These are phyloP conservation scores for Trissolcus brochymenae DNA, from an alignment of 2,888 invertebrate genomes.

Conservation along the genomic window DNA sequence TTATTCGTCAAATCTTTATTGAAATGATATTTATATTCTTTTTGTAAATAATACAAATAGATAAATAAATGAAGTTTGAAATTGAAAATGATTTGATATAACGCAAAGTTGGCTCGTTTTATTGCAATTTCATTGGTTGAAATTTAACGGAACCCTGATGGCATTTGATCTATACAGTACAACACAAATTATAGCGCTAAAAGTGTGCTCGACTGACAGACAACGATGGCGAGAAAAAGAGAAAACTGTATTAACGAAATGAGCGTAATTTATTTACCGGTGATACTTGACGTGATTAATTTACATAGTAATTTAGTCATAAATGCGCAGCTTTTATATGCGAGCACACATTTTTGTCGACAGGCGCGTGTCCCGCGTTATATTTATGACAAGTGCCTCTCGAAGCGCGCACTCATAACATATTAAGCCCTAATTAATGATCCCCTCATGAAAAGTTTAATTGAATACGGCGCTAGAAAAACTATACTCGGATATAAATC, in stretches of 20 bases:
- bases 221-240: neutral
- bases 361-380: neutral
- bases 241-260: slow-evolving; percentile 18
- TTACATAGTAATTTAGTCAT: slow-evolving; percentile 45
- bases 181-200: neutral
- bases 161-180: too few species aligned
- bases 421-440: slow-evolving; percentile 19
- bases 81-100: too few species aligned
- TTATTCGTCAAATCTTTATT: too few species aligned
- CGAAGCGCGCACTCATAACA: slow-evolving; percentile 8
- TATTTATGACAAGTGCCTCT: slow-evolving; percentile 2
- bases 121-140: too few species aligned
- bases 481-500: neutral
- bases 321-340: slow-evolving; percentile 17
- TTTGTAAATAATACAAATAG: too few species aligned
- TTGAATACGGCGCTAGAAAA: neutral
- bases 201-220: neutral
- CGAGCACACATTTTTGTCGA: slow-evolving; percentile 21
- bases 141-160: too few species aligned
- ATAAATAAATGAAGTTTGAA: too few species aligned
- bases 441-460: neutral
- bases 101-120: too few species aligned
- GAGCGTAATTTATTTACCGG: slow-evolving; percentile 37
- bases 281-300: slow-evolving; percentile 46
- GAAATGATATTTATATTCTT: too few species aligned